phyloP scores from a whole-genome alignment of 2,797 vertebrate species.

The Oryzias sinensis region DNA sequence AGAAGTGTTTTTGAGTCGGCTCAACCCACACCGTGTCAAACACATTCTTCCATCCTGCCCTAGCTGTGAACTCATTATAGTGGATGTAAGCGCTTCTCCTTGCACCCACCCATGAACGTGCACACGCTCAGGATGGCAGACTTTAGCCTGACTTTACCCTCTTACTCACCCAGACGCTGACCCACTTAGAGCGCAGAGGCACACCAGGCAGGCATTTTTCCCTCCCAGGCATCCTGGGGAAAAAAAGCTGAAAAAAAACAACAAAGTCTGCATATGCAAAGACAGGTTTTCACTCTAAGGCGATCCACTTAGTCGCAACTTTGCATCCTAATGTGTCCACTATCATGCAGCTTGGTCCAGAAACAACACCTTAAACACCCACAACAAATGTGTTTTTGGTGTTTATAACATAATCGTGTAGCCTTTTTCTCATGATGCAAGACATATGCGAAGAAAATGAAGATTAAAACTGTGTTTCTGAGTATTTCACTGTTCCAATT shows the following conservation, averaged over 20 bases:
- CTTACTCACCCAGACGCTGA: constrained; percentile 64
- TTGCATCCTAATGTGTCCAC: neutral
- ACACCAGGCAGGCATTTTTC: constrained; percentile 60
- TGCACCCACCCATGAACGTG: constrained; percentile 1
- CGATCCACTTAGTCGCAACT: constrained; percentile 23
- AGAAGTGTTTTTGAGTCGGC: constrained; percentile 17
- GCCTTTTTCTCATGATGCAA: no score
- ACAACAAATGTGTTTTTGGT: no score
- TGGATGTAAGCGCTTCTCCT: constrained; percentile 27
- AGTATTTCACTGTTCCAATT: no score
- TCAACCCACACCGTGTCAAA: constrained; percentile 21
- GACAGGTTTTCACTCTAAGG: constrained; percentile 1
- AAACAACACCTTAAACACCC: no score
- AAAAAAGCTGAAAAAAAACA: constrained; percentile 55
- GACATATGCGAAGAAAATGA: no score
- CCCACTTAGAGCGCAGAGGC: constrained; percentile 60
- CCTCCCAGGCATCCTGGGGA: constrained; percentile 59
- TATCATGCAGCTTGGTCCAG: no score
- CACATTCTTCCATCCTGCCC: constrained; percentile 46
- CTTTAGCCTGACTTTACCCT: constrained; percentile 64
- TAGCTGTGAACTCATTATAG: constrained; percentile 50
- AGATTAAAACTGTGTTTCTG: no score
- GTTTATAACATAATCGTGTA: no score
- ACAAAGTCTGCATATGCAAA: constrained; percentile 37
- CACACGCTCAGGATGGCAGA: constrained; percentile 28